Evolutionary conservation across 2,888 invertebrate species (phyloP).

Genomic region (Camptogramma bilineatum): DNA sequence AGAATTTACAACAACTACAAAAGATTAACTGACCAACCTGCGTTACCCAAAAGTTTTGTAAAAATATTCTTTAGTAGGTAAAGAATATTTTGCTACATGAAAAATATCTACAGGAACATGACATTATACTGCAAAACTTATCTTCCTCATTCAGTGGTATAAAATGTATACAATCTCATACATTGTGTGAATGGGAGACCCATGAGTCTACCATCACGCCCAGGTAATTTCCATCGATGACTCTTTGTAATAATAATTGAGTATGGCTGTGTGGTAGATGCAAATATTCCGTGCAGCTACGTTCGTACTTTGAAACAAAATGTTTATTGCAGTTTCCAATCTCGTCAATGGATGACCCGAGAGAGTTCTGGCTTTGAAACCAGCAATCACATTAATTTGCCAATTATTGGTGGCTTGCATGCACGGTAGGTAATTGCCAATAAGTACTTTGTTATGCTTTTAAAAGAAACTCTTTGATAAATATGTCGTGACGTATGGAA

Average conservation of each 20-base stretch:
- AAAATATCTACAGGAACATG: no score
- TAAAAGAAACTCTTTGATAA: not conserved
- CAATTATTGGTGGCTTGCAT: constrained; percentile 27
- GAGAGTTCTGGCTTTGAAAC: constrained; percentile 32
- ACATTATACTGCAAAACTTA: no score
- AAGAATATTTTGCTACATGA: no score
- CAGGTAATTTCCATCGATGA: not conserved
- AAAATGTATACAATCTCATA: no score
- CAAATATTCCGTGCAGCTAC: constrained; percentile 2
- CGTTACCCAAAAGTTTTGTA: no score
- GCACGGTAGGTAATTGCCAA: constrained; percentile 2
- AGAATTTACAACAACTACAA: no score
- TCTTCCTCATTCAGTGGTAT: no score
- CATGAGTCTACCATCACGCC: not conserved
- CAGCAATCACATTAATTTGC: constrained; percentile 33
- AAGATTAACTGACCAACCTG: no score
- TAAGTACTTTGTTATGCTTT: constrained; percentile 1
- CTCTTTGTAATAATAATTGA: not conserved
- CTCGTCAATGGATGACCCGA: constrained; percentile 25
- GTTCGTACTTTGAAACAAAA: constrained; percentile 11
- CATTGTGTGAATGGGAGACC: not conserved
- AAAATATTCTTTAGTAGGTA: no score
- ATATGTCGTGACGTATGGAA: not conserved
- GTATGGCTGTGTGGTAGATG: not conserved
- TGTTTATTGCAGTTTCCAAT: constrained; percentile 25